These are phyloP conservation scores for Actinia equina DNA, from an alignment of 64 coral and sea anemone genomes.

Conservation along the genomic window DNA sequence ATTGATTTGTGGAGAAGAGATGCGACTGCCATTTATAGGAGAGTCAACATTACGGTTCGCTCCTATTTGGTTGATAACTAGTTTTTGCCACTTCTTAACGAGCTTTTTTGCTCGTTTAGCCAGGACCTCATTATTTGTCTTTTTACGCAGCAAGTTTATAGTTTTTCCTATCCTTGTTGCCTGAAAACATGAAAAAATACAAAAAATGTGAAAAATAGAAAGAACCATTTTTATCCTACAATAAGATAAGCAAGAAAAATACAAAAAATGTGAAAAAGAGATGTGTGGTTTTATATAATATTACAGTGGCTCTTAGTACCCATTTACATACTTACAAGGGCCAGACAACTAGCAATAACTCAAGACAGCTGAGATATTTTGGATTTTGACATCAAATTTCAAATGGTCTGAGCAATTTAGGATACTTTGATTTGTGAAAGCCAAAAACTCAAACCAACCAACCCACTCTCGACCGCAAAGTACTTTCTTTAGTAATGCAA, in stretches of 20 bases:
- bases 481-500: too few species aligned
- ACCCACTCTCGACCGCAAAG: too few species aligned
- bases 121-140: conserved; percentile 86
- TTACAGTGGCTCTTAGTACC: too few species aligned
- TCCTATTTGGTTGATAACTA: conserved; percentile 93
- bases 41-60: conserved; percentile 79
- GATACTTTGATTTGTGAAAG: too few species aligned
- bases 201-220: neutral
- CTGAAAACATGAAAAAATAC: conserved; percentile 34
- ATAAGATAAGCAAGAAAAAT: conserved; percentile 31
- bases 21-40: conserved; percentile 76
- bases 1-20: conserved; percentile 90
- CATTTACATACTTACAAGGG: too few species aligned
- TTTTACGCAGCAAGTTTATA: conserved; percentile 93
- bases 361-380: too few species aligned
- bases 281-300: too few species aligned
- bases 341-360: too few species aligned
- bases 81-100: conserved; percentile 96
- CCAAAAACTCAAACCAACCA: too few species aligned
- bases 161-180: conserved; percentile 98
- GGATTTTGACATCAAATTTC: too few species aligned
- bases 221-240: too few species aligned
- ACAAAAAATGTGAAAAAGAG: neutral
- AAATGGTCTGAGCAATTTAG: too few species aligned
- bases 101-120: conserved; percentile 93